Percentiles rank a stretch among this genome's conserved stretches.
Conservation (phyloP, 1,140 invertebrate species). For the Macrocentrus cingulum region DNA sequence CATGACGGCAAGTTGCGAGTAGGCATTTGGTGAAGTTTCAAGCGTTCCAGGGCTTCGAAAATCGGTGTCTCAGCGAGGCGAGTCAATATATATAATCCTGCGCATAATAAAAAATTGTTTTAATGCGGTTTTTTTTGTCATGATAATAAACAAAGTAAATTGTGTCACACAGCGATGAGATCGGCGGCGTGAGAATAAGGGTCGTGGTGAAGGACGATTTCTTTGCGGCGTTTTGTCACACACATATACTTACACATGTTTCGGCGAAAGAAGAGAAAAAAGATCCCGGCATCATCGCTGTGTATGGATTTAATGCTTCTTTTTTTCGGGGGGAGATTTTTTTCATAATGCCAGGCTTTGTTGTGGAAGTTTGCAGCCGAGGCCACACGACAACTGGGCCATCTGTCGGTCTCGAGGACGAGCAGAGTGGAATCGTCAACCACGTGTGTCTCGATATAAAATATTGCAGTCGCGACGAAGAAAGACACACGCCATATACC, state of each 20-base stretch:
- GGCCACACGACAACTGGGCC: slow-evolving; percentile 12
- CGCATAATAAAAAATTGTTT: too few relatives aligned
- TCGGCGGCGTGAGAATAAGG: slow-evolving; percentile 11
- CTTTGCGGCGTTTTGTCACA: background rate
- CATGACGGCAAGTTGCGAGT: too few relatives aligned
- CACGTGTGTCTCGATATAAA: slow-evolving; percentile 7
- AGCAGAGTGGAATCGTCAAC: background rate
- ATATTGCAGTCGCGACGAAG: background rate
- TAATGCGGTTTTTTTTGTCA: too few relatives aligned
- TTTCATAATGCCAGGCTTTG: slow-evolving; percentile 3
- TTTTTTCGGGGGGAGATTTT: slow-evolving; percentile 16
- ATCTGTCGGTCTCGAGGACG: slow-evolving; percentile 18
- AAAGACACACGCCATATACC: slow-evolving; percentile 2
- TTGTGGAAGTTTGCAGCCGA: background rate
- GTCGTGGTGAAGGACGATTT: background rate
- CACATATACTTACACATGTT: slow-evolving; percentile 6
- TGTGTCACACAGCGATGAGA: background rate
- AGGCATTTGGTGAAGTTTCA: too few relatives aligned
- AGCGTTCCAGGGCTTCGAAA: too few relatives aligned
- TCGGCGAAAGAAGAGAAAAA: background rate
- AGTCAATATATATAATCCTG: too few relatives aligned
- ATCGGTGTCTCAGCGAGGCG: too few relatives aligned
- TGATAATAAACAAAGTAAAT: too few relatives aligned
- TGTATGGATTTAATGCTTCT: background rate
- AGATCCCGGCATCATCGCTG: background rate